Evolutionary conservation across 2,888 invertebrate species (phyloP).

Genomic region (Neria commutata): DNA sequence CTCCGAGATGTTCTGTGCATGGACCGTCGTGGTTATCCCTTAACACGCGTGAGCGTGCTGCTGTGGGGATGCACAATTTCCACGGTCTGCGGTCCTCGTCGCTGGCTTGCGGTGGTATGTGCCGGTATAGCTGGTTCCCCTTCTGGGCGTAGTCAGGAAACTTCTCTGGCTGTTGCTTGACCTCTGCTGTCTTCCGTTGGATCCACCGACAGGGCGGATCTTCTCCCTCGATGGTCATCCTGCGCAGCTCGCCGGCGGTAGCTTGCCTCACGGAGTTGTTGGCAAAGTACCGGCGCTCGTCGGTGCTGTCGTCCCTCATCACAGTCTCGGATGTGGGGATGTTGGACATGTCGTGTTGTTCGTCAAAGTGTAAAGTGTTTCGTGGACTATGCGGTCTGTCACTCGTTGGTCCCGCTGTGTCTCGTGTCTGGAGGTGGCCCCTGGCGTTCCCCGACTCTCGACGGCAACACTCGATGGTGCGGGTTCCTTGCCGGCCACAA

Average conservation of each 20-base stretch:
- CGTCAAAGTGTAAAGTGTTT: no score
- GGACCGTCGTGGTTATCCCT: constrained; percentile 22
- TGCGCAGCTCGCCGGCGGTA: not conserved
- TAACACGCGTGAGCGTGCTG: not conserved
- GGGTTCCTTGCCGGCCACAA: no score
- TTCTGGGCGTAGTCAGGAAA: constrained; percentile 15
- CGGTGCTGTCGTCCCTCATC: constrained; percentile 16
- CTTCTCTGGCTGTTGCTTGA: not conserved
- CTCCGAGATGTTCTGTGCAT: constrained; percentile 21
- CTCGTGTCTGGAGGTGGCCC: no score
- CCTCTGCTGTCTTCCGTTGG: not conserved
- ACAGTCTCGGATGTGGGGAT: not conserved
- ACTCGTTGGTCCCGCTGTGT: no score
- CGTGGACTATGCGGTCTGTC: no score
- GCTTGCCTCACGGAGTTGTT: constrained; percentile 22
- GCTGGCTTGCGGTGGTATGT: not conserved
- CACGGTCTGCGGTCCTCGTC: constrained; percentile 9
- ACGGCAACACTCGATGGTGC: no score
- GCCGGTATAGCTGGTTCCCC: constrained; percentile 8
- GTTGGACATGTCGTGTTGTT: no score
- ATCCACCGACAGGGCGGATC: constrained; percentile 8
- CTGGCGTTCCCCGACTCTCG: no score
- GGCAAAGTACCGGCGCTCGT: constrained; percentile 24
- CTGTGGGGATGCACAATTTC: constrained; percentile 16
- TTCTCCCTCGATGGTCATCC: not conserved